Conservation (phyloP, 2,888 invertebrate species). For the Oxyteleia sp. region DNA sequence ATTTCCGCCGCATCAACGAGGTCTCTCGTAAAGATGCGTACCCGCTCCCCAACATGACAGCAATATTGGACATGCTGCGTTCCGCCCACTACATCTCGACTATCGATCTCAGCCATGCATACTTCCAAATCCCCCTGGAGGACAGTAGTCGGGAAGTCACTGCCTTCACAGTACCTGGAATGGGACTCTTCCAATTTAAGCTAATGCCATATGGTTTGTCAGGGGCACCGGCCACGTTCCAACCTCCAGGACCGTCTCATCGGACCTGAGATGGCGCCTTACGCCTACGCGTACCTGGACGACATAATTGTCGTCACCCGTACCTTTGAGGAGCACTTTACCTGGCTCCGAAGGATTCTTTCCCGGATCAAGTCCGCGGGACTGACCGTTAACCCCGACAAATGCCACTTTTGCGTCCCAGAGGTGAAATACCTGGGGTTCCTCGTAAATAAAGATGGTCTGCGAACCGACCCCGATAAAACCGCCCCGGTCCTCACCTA, state of each 20-base stretch:
- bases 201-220: conserved; percentile 67
- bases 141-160: conserved; percentile 59
- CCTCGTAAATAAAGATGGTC: conserved; percentile 38
- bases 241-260: conserved; percentile 56
- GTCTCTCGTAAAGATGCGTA: conserved; percentile 70
- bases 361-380: conserved; percentile 6
- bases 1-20: conserved; percentile 79
- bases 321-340: conserved; percentile 60
- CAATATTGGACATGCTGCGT: conserved; percentile 78
- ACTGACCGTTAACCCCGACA: conserved; percentile 45
- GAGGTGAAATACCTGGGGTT: conserved; percentile 59
- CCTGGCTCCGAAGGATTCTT: conserved; percentile 32
- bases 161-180: conserved; percentile 54
- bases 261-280: conserved; percentile 55
- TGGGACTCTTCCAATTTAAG: conserved; percentile 63
- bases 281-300: conserved; percentile 64
- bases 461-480: conserved; percentile 51
- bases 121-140: conserved; percentile 1
- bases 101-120: conserved; percentile 79
- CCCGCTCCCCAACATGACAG: conserved; percentile 78
- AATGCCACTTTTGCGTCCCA: conserved; percentile 59
- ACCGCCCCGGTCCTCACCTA: conserved; percentile 21
- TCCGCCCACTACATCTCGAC: conserved; percentile 79
- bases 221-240: conserved; percentile 69
- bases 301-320: conserved; percentile 67